phyloP scores from a whole-genome alignment of 2,113 vertebrate genomes.

The Apteryx owenii region DNA sequence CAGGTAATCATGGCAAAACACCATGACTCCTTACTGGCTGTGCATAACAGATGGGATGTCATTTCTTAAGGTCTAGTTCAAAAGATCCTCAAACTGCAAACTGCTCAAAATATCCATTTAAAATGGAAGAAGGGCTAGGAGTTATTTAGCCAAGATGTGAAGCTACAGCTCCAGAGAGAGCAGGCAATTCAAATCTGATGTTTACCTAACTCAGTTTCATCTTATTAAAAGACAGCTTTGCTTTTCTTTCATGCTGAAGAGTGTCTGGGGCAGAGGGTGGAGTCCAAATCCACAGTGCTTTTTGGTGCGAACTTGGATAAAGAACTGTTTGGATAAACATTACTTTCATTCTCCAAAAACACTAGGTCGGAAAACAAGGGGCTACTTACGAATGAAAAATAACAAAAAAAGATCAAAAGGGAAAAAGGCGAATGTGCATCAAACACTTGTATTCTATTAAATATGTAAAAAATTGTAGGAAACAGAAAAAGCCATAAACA shows the following conservation, averaged over 20 bases:
- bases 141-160: background rate
- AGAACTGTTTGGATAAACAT: constrained; percentile 15
- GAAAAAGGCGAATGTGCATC: background rate
- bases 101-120: background rate
- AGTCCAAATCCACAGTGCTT: background rate
- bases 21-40: background rate
- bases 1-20: background rate
- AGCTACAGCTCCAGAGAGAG: background rate
- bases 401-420: constrained; percentile 26
- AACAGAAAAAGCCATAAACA: constrained; percentile 11
- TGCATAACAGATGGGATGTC: background rate
- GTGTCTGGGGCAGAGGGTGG: constrained; percentile 28
- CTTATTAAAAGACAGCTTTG: constrained; percentile 3
- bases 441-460: constrained; percentile 17
- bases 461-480: background rate
- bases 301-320: constrained; percentile 19
- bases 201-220: background rate
- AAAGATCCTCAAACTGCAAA: background rate
- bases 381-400: background rate
- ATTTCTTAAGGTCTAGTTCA: background rate
- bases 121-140: background rate
- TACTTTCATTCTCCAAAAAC: background rate
- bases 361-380: background rate
- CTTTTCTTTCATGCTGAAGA: constrained; percentile 52
- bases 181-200: background rate